Conservation (phyloP, 1,140 invertebrate genomes). For the Orchestia grillus region DNA sequence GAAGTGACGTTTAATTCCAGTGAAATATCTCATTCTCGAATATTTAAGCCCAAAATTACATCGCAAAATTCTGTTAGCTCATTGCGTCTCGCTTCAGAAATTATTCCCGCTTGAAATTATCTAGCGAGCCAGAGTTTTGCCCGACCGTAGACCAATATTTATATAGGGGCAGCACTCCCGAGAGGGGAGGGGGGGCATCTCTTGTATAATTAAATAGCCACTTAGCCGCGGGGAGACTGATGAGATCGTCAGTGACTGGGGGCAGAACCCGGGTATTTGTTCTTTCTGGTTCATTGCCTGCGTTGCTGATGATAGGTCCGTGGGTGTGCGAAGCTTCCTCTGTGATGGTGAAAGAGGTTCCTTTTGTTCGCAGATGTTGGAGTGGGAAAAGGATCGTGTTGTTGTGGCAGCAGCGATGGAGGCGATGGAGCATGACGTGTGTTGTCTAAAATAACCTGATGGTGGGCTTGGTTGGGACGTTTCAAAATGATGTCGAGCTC, state of each 20-base stretch:
- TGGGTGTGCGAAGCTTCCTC: not conserved
- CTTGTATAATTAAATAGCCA: not conserved
- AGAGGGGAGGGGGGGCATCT: not conserved
- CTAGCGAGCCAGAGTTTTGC: not conserved
- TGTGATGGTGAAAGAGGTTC: not conserved
- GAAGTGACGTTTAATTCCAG: not conserved
- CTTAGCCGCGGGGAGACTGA: not conserved
- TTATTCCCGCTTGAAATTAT: not conserved
- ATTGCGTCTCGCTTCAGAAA: not conserved
- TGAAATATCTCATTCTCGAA: not conserved
- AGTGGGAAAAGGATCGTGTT: not conserved
- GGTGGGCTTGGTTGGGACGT: not conserved
- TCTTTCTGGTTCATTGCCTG: not conserved
- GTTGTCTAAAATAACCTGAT: not conserved
- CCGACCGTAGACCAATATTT: not conserved
- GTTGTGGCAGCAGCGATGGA: not conserved
- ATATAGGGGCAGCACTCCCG: not conserved
- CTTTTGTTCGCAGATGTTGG: not conserved
- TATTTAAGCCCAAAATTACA: not conserved
- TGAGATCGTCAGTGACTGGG: not conserved
- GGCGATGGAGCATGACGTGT: not conserved
- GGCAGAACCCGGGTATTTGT: not conserved
- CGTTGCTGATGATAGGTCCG: not conserved
- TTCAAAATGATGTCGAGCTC: too few relatives aligned
- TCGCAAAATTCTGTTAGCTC: not conserved